Conservation (phyloP, 37 sponge, comb jelly and placozoan species). For the Crambe crambe region DNA sequence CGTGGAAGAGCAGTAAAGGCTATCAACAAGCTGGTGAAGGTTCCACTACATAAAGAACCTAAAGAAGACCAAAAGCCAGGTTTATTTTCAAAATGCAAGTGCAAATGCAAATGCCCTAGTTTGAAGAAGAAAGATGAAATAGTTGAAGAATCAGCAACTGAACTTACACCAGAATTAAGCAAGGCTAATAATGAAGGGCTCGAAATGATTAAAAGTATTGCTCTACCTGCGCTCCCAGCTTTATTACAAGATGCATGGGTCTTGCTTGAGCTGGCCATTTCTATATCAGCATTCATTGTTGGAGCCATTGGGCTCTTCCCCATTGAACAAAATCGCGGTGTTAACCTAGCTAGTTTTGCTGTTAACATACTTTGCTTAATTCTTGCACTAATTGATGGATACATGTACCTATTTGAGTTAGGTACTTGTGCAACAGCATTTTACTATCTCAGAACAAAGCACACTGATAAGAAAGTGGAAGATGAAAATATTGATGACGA, state of each 20-base stretch:
- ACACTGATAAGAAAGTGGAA: background rate
- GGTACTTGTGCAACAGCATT: slow-evolving; percentile 20
- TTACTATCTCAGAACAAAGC: too few relatives aligned
- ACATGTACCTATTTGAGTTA: slow-evolving; percentile 34
- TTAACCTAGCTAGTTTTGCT: slow-evolving; percentile 21
- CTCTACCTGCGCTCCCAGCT: slow-evolving; percentile 41
- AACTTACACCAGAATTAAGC: slow-evolving; percentile 10
- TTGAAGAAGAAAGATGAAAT: too few relatives aligned
- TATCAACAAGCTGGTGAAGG: too few relatives aligned
- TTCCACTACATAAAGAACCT: too few relatives aligned
- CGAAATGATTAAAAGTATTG: slow-evolving; percentile 26
- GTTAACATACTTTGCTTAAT: slow-evolving; percentile 11
- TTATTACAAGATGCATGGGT: slow-evolving; percentile 53
- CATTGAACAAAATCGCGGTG: background rate
- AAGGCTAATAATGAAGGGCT: slow-evolving; percentile 28
- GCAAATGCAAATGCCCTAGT: too few relatives aligned
- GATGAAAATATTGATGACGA: slow-evolving; percentile 6
- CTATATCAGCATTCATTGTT: slow-evolving; percentile 29
- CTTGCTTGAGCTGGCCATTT: slow-evolving; percentile 28
- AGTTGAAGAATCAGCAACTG: too few relatives aligned
- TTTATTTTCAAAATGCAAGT: too few relatives aligned
- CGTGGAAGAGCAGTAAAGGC: too few relatives aligned
- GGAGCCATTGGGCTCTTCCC: background rate
- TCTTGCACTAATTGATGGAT: slow-evolving; percentile 53
- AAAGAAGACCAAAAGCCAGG: too few relatives aligned